A percentile compares a stretch with the other conserved stretches of the same genome.
phyloP scores from a whole-genome alignment of 2,113 vertebrate genomes.

The Anseranas semipalmata region DNA sequence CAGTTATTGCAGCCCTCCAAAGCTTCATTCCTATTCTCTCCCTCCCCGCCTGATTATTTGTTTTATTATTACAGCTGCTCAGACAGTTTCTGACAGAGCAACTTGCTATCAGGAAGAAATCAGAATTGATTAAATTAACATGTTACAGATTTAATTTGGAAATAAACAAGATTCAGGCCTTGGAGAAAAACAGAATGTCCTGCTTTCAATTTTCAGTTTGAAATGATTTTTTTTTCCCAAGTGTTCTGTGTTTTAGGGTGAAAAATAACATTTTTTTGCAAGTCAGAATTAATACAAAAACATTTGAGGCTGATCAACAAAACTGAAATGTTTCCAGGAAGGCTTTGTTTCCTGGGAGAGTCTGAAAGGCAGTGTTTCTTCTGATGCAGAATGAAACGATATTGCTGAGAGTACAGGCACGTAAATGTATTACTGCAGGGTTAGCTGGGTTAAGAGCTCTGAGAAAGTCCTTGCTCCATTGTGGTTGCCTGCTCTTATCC shows the following conservation, averaged over 20 bases:
- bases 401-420: not conserved
- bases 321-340: not conserved
- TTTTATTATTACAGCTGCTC: constrained; percentile 6
- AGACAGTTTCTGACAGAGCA: not conserved
- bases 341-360: not conserved
- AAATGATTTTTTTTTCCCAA: not conserved
- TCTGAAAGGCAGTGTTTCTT: not conserved
- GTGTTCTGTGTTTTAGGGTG: not conserved
- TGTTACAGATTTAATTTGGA: constrained; percentile 6
- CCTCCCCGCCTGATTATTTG: not conserved
- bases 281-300: not conserved
- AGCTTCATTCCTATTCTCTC: not conserved
- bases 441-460: not conserved
- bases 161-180: not conserved
- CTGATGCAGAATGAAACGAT: not conserved
- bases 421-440: not conserved
- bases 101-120: constrained; percentile 26
- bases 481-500: not conserved
- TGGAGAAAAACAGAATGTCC: not conserved
- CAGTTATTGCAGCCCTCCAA: not conserved
- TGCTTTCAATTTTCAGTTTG: not conserved
- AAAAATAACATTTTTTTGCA: not conserved
- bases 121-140: constrained; percentile 40
- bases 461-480: not conserved
- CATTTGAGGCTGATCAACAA: not conserved